These are phyloP conservation scores for Rhabdomys dilectus DNA, from an alignment of 2,113 vertebrate genomes.

Conservation along the genomic window DNA sequence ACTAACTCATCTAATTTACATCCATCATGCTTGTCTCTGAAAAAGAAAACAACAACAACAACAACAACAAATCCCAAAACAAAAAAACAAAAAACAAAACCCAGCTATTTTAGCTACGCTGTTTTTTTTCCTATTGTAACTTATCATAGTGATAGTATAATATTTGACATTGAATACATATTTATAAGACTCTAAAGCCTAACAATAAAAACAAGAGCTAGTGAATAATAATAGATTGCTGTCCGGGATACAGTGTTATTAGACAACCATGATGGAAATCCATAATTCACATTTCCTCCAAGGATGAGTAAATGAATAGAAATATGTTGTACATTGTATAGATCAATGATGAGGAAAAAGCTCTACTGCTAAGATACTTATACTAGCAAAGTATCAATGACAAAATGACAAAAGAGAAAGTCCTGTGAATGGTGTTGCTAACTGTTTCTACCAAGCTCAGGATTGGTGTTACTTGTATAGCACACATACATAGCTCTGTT, in stretches of 20 bases:
- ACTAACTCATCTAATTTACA: neutral
- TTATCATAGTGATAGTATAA: neutral
- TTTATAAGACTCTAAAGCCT: neutral
- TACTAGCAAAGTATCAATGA: neutral
- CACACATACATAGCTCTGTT: neutral
- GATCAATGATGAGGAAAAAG: neutral
- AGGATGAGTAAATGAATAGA: neutral
- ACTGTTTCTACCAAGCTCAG: neutral
- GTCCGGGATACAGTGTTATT: neutral
- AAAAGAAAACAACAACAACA: neutral
- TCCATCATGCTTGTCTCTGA: neutral
- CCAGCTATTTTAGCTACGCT: neutral
- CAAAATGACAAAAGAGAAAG: neutral
- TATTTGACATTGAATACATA: neutral
- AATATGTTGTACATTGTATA: neutral
- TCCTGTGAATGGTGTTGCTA: fast-evolving
- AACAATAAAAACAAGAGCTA: neutral
- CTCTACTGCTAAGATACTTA: neutral
- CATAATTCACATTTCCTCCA: neutral
- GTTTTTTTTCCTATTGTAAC: neutral
- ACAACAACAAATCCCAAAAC: neutral
- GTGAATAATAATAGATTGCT: neutral
- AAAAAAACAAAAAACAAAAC: neutral
- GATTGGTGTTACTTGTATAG: neutral
- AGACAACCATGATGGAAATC: neutral